These are phyloP conservation scores for Rambutsinella grinnellia DNA, from an alignment of 2,888 invertebrate species.

Conservation along the genomic window DNA sequence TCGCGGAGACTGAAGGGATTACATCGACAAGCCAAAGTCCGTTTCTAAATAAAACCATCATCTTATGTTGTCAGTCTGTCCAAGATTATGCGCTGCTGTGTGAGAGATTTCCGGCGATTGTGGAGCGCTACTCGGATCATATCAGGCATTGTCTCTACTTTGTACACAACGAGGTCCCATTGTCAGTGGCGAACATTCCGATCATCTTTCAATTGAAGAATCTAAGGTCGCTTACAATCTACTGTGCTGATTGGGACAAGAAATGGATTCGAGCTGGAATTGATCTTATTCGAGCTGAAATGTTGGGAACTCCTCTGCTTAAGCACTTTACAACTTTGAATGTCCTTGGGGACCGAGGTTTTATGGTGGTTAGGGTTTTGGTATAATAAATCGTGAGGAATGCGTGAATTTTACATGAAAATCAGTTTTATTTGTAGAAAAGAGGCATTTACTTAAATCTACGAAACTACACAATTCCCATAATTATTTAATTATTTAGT, in stretches of 20 bases:
- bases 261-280: background rate
- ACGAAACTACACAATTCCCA: background rate
- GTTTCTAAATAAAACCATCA: conserved; percentile 7
- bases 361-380: background rate
- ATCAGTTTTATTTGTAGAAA: background rate
- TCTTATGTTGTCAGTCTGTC: background rate
- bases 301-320: background rate
- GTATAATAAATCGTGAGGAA: background rate
- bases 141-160: conserved; percentile 12
- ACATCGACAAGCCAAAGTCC: background rate
- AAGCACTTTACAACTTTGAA: background rate
- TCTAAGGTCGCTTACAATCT: conserved; percentile 5
- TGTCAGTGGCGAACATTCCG: background rate
- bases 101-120: background rate
- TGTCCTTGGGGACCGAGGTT: conserved; percentile 4
- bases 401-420: background rate
- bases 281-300: background rate
- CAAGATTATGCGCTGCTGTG: background rate
- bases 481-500: no score
- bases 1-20: background rate
- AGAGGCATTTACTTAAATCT: background rate
- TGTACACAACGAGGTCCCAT: conserved; percentile 4
- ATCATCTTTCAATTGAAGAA: conserved; percentile 1
- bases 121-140: background rate
- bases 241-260: conserved; percentile 14